phyloP scores from a whole-genome alignment of 2,888 invertebrate genomes.

The Alentia gelatinosa region DNA sequence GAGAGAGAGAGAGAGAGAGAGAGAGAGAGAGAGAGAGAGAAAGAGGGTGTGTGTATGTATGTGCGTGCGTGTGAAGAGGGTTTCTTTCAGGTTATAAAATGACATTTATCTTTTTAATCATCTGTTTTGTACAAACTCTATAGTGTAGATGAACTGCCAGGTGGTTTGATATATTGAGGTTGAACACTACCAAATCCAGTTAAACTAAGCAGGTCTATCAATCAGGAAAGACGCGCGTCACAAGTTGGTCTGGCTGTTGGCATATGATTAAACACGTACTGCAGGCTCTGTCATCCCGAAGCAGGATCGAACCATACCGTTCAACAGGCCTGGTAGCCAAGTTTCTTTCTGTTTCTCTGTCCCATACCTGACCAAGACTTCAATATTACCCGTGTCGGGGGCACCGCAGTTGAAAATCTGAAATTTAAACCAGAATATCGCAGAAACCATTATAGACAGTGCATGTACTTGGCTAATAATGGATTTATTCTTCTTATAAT shows the following conservation, averaged over 20 bases:
- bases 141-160: neutral
- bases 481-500: no score
- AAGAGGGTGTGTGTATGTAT: neutral
- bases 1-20: neutral
- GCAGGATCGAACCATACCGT: conserved; percentile 77
- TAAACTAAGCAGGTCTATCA: no score
- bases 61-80: neutral
- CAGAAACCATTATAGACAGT: no score
- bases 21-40: neutral
- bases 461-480: no score
- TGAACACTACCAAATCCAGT: neutral
- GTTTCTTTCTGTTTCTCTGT: conserved; percentile 79
- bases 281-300: conserved; percentile 66
- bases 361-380: conserved; percentile 81
- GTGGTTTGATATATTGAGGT: neutral
- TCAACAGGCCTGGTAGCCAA: conserved; percentile 79
- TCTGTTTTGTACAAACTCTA: no score
- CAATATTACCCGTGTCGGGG: conserved; percentile 82
- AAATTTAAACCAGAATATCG: no score
- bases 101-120: no score
- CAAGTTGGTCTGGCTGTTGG: no score
- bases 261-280: no score
- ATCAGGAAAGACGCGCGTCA: no score
- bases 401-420: conserved; percentile 82
- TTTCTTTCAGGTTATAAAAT: no score